Conservation (phyloP, 2,888 invertebrate genomes). For the Acanthosepion lycidas region DNA sequence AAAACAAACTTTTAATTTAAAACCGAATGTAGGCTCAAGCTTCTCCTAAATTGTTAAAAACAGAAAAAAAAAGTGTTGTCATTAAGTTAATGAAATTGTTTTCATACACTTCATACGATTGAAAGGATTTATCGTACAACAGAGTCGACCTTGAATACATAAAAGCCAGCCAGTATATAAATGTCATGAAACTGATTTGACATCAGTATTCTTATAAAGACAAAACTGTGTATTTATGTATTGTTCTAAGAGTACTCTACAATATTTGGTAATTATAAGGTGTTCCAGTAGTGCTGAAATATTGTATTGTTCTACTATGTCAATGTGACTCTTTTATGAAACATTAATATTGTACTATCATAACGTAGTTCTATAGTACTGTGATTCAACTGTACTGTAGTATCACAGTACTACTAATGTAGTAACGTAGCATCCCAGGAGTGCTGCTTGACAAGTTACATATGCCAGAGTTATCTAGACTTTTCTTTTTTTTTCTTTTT, state of each 20-base stretch:
- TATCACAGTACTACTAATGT: not conserved
- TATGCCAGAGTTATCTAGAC: not conserved
- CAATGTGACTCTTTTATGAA: not conserved
- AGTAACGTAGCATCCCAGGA: not conserved
- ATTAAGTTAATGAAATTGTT: not conserved
- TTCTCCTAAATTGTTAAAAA: not conserved
- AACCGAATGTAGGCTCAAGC: too few species aligned
- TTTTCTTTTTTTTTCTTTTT: not conserved
- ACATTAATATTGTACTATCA: not conserved
- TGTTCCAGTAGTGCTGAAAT: not conserved
- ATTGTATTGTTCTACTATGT: not conserved
- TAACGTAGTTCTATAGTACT: not conserved
- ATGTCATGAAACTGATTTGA: not conserved
- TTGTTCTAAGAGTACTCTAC: not conserved
- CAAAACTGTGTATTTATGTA: not conserved
- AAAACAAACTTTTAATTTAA: too few species aligned
- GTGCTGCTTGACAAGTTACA: not conserved
- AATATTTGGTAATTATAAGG: not conserved
- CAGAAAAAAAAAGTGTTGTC: not conserved
- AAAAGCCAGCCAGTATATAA: not conserved
- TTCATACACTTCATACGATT: not conserved
- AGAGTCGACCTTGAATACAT: not conserved
- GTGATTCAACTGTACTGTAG: not conserved
- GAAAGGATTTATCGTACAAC: not conserved
- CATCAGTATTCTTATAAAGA: not conserved